phyloP scores from a whole-genome alignment of 2,888 invertebrate genomes.

The Meiosimyza platycephala region DNA sequence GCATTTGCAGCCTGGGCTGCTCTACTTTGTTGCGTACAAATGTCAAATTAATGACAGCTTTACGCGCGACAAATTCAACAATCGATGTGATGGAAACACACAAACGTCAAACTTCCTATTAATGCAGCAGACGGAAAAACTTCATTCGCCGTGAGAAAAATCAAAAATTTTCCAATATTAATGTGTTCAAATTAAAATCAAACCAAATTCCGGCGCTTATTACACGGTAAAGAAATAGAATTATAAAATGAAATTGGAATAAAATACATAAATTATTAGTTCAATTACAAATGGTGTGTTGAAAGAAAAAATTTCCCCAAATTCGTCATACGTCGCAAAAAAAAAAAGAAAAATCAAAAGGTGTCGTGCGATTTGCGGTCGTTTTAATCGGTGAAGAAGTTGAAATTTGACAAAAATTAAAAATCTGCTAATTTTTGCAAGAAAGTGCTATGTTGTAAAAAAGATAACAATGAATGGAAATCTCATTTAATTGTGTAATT shows the following conservation, averaged over 20 bases:
- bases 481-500: not conserved
- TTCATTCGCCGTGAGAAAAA: constrained; percentile 23
- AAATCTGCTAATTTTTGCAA: too few relatives aligned
- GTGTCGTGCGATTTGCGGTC: not conserved
- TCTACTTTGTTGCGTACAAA: not conserved
- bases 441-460: too few relatives aligned
- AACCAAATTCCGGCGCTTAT: constrained; percentile 17
- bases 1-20: not conserved
- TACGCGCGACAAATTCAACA: not conserved
- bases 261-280: too few relatives aligned
- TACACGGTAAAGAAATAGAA: constrained; percentile 14
- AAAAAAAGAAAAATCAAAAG: constrained; percentile 8
- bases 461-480: too few relatives aligned
- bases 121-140: constrained; percentile 14
- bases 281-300: not conserved
- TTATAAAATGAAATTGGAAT: not conserved
- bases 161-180: constrained; percentile 4
- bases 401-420: not conserved
- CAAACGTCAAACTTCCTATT: constrained; percentile 22
- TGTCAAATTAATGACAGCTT: constrained; percentile 2
- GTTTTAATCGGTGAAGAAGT: not conserved
- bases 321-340: constrained; percentile 22
- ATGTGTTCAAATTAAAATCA: constrained; percentile 17
- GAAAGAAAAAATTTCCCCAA: not conserved
- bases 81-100: constrained; percentile 1